Conservation (phyloP, 30 jellyfish, hydroid and myxozoan species). For the Catostylus mosaicus region DNA sequence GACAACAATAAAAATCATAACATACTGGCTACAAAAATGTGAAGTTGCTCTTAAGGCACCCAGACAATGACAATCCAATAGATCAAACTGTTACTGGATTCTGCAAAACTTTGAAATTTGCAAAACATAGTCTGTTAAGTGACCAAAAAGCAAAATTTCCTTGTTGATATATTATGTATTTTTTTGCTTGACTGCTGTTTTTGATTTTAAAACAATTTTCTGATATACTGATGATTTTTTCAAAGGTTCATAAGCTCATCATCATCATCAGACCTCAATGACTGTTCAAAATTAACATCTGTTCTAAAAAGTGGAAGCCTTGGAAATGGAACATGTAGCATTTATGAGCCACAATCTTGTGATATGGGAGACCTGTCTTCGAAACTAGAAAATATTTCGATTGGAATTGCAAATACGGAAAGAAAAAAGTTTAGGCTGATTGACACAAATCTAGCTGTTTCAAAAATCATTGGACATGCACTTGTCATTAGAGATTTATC, state of each 20-base stretch:
- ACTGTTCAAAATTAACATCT: constrained; percentile 47
- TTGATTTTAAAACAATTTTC: too few relatives aligned
- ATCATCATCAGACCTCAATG: constrained; percentile 41
- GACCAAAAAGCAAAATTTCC: too few relatives aligned
- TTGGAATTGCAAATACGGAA: constrained; percentile 64
- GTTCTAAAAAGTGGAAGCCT: constrained; percentile 27
- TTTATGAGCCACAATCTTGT: constrained; percentile 66
- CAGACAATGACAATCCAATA: too few relatives aligned
- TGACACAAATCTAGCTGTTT: constrained; percentile 42
- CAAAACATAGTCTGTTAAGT: too few relatives aligned
- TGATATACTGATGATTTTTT: too few relatives aligned
- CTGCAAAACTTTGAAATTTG: too few relatives aligned
- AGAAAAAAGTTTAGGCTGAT: constrained; percentile 37
- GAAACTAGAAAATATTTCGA: constrained; percentile 53
- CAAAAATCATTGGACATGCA: constrained; percentile 53
- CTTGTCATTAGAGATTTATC: constrained; percentile 46
- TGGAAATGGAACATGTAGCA: constrained; percentile 64
- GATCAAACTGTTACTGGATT: too few relatives aligned
- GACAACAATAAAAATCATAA: too few relatives aligned
- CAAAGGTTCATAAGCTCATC: constrained; percentile 65
- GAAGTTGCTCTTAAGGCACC: too few relatives aligned
- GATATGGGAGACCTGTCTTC: constrained; percentile 78
- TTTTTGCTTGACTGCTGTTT: too few relatives aligned
- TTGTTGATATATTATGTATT: too few relatives aligned
- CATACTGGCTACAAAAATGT: too few relatives aligned